Evolutionary conservation across 1,140 invertebrate species (phyloP).

Genomic region (Drosophila subpulchrella): DNA sequence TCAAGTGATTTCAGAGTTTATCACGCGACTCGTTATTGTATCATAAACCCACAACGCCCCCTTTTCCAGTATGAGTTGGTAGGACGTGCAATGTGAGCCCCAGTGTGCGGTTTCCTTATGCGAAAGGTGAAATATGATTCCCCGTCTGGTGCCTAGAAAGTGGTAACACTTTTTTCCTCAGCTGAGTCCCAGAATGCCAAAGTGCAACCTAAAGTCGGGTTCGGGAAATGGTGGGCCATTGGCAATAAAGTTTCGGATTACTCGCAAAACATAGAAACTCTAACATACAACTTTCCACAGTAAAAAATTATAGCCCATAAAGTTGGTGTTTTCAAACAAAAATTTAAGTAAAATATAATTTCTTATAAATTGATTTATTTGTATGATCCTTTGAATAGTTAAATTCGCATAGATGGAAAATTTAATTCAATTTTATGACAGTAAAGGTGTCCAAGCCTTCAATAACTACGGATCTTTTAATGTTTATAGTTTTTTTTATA

Average conservation of each 20-base stretch:
- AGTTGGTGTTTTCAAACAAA: neutral
- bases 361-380: neutral
- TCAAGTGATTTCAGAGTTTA: slow-evolving; percentile 39
- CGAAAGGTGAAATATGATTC: slow-evolving; percentile 28
- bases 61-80: neutral
- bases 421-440: neutral
- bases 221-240: no score
- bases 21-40: slow-evolving; percentile 20
- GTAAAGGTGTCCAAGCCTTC: neutral
- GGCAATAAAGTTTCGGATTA: neutral
- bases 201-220: slow-evolving; percentile 13
- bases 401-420: neutral
- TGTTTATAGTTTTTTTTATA: neutral
- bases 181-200: slow-evolving; percentile 6
- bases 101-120: neutral
- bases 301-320: slow-evolving; percentile 1
- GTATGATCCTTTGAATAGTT: no score
- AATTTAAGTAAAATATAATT: neutral
- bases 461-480: neutral
- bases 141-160: slow-evolving; percentile 32
- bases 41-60: slow-evolving; percentile 11
- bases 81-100: slow-evolving; percentile 10
- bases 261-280: neutral
- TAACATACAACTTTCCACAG: neutral
- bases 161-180: neutral